These are phyloP conservation scores for Gastracanthus pulcherrimus DNA, from an alignment of 2,888 invertebrate genomes.

Conservation along the genomic window DNA sequence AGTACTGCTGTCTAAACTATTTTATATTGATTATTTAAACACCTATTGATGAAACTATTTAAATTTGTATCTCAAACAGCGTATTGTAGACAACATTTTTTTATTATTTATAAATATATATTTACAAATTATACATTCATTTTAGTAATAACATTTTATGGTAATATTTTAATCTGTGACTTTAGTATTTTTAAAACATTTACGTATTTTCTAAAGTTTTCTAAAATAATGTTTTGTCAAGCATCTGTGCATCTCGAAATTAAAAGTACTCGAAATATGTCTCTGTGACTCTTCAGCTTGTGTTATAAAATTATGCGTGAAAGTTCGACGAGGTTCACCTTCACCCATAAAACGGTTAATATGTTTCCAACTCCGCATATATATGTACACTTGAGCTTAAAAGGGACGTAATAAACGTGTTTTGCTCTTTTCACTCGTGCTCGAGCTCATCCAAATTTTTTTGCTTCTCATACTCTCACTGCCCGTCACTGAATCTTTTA, in stretches of 20 bases:
- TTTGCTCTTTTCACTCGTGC: background rate
- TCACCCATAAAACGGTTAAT: conserved; percentile 54
- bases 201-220: background rate
- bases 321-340: conserved; percentile 60
- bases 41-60: too few relatives aligned
- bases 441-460: background rate
- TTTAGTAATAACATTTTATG: too few relatives aligned
- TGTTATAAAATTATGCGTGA: conserved; percentile 57
- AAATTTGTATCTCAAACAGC: background rate
- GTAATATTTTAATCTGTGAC: too few relatives aligned
- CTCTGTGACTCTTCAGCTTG: background rate
- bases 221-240: too few relatives aligned
- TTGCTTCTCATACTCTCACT: background rate
- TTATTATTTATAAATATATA: too few relatives aligned
- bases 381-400: background rate
- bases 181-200: background rate
- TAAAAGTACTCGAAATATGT: too few relatives aligned
- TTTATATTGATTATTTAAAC: too few relatives aligned
- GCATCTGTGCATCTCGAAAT: too few relatives aligned
- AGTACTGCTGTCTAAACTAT: too few relatives aligned
- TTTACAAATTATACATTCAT: too few relatives aligned
- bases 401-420: conserved; percentile 21
- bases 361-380: background rate
- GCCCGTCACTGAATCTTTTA: background rate
- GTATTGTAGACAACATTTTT: too few relatives aligned